These are phyloP conservation scores for Asobara japonica DNA, from an alignment of 1,140 invertebrate species.

Conservation along the genomic window DNA sequence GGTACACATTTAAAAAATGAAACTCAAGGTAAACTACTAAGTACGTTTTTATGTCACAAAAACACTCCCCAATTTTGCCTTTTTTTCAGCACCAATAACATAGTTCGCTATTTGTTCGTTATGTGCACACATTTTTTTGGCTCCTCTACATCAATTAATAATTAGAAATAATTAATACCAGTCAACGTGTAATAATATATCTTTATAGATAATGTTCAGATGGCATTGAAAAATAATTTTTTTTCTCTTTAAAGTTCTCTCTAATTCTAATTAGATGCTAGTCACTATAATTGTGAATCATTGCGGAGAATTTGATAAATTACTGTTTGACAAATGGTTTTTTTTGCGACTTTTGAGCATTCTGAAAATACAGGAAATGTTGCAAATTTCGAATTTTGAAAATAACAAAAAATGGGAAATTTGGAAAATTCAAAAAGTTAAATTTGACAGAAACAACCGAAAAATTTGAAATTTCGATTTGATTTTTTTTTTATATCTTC, in stretches of 20 bases:
- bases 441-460: too few species aligned
- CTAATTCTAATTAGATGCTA: neutral
- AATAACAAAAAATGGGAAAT: too few species aligned
- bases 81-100: neutral
- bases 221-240: conserved; percentile 47
- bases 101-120: neutral
- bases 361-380: too few species aligned
- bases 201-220: conserved; percentile 51
- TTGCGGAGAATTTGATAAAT: neutral
- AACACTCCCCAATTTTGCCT: neutral
- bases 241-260: conserved; percentile 42
- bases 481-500: too few species aligned
- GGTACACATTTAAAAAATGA: conserved; percentile 56
- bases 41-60: neutral
- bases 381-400: too few species aligned
- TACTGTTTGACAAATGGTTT: too few species aligned
- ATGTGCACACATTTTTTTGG: conserved; percentile 11
- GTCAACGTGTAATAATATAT: conserved; percentile 54
- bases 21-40: conserved; percentile 1
- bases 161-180: conserved; percentile 46
- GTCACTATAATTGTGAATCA: neutral
- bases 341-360: too few species aligned
- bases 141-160: conserved; percentile 50
- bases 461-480: too few species aligned
- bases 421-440: too few species aligned